Evolutionary conservation across 2,113 vertebrate species (phyloP), one percentile per base, ranked within the genome.

Genomic region (Prionailurus bengalensis): DNA sequence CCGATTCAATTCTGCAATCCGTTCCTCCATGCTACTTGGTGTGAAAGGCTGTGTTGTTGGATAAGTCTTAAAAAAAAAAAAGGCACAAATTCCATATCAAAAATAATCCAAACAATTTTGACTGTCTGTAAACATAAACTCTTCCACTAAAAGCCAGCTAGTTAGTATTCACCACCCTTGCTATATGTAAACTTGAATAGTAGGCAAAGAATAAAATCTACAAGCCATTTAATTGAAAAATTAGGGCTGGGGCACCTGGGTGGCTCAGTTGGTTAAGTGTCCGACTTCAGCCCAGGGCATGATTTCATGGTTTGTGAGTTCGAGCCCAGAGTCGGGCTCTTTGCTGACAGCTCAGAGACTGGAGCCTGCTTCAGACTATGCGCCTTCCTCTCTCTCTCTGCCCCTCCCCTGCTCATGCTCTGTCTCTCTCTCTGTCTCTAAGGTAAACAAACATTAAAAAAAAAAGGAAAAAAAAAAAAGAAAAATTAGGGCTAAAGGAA

Each of bases 1-100:
- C 48, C 98, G 99, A 98, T 99, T 99, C 93, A 99, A 97, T 98
- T 99, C 99, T 42, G 99, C 99, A 96, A 99, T 99, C 97, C 99
- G 99, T 83, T 99, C 99, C 97, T 99, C 99, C 98, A 99, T 98
- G 15, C 97, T 98, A 65, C 91, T 98, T 0, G 98, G 96, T 48
- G 39, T 58, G 48, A 89, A 45, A 91, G 96, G 53, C 4, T 94
- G 97, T 7, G 82, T 23, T 29, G 6, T 31, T 3, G 97, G 94
- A 88, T 89, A 98, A 98, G 61, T 73, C 98, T 99, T 84, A 79
- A 82, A 36, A 97, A 36, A 89, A 97, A 98, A 74, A 80, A 93
- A 33, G 39, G 13, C 39, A 96, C 9, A 97, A 89, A 98, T 17
- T 87, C 79, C 88, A 65, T 74, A 58, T 36, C 82, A 84, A 97